phyloP scores from a whole-genome alignment of 2,113 vertebrate genomes.

The Naja naja region DNA sequence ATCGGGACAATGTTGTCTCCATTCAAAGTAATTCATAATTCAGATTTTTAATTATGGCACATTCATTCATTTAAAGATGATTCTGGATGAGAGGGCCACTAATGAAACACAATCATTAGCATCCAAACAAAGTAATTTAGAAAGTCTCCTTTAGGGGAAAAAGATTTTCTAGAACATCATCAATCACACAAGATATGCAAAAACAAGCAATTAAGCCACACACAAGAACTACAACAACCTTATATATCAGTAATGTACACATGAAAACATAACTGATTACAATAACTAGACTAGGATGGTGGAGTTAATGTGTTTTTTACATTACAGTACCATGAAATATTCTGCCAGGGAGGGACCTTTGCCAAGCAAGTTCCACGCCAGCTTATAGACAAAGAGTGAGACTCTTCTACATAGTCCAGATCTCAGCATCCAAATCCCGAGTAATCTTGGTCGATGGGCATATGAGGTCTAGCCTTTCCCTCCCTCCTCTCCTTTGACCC shows the following conservation, averaged over 20 bases:
- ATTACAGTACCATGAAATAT: slow-evolving; percentile 74
- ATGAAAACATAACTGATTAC: slow-evolving; percentile 99
- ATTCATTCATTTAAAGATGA: slow-evolving; percentile 99
- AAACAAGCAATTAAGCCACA: slow-evolving; percentile 98
- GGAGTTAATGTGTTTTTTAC: slow-evolving; percentile 91
- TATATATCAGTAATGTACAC: slow-evolving; percentile 88
- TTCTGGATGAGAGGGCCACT: slow-evolving; percentile 98
- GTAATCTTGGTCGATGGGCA: background rate
- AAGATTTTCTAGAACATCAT: slow-evolving; percentile 94
- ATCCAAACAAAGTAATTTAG: slow-evolving; percentile 99
- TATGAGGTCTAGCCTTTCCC: slow-evolving; percentile 18
- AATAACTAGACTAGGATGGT: slow-evolving; percentile 95
- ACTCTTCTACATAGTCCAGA: slow-evolving; percentile 43
- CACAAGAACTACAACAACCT: slow-evolving; percentile 93
- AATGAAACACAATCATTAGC: slow-evolving; percentile 99
- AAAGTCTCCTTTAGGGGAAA: slow-evolving; percentile 99
- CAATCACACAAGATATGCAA: slow-evolving; percentile 96
- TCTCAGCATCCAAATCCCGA: slow-evolving; percentile 46
- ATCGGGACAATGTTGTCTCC: slow-evolving; percentile 97
- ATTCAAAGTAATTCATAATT: slow-evolving; percentile 99
- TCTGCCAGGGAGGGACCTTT: slow-evolving; percentile 68
- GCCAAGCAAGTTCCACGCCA: slow-evolving; percentile 59
- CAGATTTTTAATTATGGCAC: slow-evolving; percentile 99
- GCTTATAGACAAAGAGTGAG: slow-evolving; percentile 52
- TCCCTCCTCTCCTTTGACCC: background rate